Evolutionary conservation across 2,888 invertebrate genomes (phyloP).

Genomic region (Lasioglossum leucozonium): DNA sequence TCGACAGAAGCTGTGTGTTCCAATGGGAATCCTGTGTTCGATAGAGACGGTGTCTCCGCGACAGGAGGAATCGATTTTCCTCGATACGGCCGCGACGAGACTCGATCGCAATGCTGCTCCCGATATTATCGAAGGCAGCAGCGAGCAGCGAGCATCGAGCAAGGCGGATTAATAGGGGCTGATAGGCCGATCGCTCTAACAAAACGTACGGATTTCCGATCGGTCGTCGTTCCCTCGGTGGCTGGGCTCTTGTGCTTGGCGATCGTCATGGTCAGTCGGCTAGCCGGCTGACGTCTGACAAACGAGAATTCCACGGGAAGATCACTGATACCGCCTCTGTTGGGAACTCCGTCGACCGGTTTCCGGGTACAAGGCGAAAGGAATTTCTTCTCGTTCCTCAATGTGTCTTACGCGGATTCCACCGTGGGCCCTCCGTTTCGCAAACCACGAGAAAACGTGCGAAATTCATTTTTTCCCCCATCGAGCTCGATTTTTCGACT

Average conservation of each 20-base stretch:
- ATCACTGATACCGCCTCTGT: constrained; percentile 63
- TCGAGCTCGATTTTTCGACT: not conserved
- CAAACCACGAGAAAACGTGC: not conserved
- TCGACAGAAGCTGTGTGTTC: not conserved
- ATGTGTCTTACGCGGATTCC: constrained; percentile 45
- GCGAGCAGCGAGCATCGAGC: constrained; percentile 29
- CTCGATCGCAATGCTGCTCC: constrained; percentile 55
- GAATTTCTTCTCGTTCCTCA: constrained; percentile 55
- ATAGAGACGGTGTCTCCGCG: constrained; percentile 17
- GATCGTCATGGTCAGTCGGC: constrained; percentile 67
- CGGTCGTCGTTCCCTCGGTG: constrained; percentile 52
- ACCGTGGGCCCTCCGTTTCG: constrained; percentile 15
- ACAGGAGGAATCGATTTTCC: constrained; percentile 36
- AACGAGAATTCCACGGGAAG: constrained; percentile 71
- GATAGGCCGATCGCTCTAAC: constrained; percentile 55
- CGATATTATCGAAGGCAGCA: constrained; percentile 54
- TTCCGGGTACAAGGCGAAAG: constrained; percentile 65
- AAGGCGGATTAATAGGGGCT: constrained; percentile 63
- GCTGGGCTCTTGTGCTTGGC: constrained; percentile 36
- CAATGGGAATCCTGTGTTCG: not conserved
- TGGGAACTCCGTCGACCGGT: constrained; percentile 62
- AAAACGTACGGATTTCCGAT: constrained; percentile 63
- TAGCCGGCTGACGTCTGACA: constrained; percentile 69
- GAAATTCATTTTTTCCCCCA: not conserved
- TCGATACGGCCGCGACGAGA: constrained; percentile 33